Evolutionary conservation across 2,797 vertebrate genomes (phyloP), one percentile per base, ranked within the genome.

Genomic region (Gambusia yucatana): DNA sequence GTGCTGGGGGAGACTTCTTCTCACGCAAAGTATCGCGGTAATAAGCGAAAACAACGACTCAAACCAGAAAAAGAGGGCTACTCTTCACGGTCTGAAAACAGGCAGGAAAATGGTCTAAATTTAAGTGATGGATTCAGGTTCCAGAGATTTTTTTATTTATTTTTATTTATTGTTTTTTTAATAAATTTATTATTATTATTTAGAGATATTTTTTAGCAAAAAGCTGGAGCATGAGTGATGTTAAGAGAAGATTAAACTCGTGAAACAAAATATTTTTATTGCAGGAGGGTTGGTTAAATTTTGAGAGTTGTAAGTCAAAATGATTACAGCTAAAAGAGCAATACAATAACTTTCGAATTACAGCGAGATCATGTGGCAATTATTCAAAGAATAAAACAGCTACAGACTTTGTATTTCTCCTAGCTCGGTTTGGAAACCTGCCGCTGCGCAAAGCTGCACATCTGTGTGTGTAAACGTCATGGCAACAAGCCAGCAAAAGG

Each of bases 11-110:
- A 72, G 71, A 48, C 44, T 39, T 44, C 14, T 30, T 70, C 25
- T n/a, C 41, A 69, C 11, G 22, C 11, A 13, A 3, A 46, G 10
- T 77, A 50, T 82, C 63, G 69, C 76, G 77, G 50, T 72, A 82
- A 59, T 41, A 57, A 9, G 44, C 52, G 71, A 80, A 67, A 81
- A 57, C 33, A 70, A 22, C 36, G 25, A 69, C 59, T 46, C 41
- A 47, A 77, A 11, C 11, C 71, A 5, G 17, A 43, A 73, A 78
- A 47, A 22, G 2, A 44, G 65, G 67, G 11, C 0, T 25, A 28
- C 25, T 70, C 48, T 33, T 55, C 25, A 50, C n/a, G 28, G 67
- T 70, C 41, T 70, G 67, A 70, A 44, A 36, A 6, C 13, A 44
- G 25, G 67, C 0, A 43, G 39, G 67, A 44, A 28, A 70, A 3